Evolutionary conservation across 2,888 invertebrate species (phyloP).

Genomic region (Drosophila macrospina): DNA sequence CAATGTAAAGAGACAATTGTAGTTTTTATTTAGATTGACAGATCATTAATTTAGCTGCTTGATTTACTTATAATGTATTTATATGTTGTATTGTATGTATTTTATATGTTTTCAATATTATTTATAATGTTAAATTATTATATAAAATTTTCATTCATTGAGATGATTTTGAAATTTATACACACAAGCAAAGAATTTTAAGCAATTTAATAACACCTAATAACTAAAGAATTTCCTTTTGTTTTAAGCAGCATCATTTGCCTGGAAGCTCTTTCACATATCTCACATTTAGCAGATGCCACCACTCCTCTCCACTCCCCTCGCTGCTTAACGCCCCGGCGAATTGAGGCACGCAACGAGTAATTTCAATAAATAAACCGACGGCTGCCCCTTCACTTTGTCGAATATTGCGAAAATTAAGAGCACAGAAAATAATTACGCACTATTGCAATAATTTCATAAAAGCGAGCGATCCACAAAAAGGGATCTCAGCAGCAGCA

Average conservation of each 20-base stretch:
- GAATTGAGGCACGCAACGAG: slow-evolving; percentile 34
- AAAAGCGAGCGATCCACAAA: slow-evolving; percentile 53
- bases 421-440: slow-evolving; percentile 83
- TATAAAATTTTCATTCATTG: too few relatives aligned
- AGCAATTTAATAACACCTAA: neutral
- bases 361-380: slow-evolving; percentile 69
- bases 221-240: slow-evolving; percentile 4
- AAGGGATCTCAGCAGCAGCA: slow-evolving; percentile 9
- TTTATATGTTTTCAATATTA: too few relatives aligned
- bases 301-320: neutral
- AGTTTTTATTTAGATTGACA: too few relatives aligned
- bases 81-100: too few relatives aligned
- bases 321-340: neutral
- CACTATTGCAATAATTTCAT: slow-evolving; percentile 81
- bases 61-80: too few relatives aligned
- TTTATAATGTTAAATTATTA: too few relatives aligned
- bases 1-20: too few relatives aligned
- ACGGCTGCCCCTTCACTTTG: slow-evolving; percentile 42
- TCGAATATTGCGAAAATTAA: slow-evolving; percentile 63
- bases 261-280: slow-evolving; percentile 21
- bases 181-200: neutral
- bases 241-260: slow-evolving; percentile 7
- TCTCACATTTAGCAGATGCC: slow-evolving; percentile 5
- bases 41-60: too few relatives aligned
- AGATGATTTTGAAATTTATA: neutral